phyloP scores from a whole-genome alignment of 2,797 vertebrate species.

The Acomys russatus region DNA sequence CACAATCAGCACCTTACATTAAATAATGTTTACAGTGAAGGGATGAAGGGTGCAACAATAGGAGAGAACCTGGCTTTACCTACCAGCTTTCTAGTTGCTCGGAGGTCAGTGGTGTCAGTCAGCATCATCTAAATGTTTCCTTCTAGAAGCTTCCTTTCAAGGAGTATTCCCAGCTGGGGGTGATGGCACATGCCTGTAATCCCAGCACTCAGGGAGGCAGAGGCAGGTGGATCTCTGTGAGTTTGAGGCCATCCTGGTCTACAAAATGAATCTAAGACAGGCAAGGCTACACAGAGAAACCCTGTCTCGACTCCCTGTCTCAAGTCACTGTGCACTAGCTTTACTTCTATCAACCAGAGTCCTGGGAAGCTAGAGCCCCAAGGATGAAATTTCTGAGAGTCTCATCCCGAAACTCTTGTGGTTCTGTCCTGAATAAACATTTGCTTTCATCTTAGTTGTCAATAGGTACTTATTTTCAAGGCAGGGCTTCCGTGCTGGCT shows the following conservation, averaged over 20 bases:
- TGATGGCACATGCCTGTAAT: too few relatives aligned
- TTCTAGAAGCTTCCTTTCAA: background rate
- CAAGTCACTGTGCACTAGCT: background rate
- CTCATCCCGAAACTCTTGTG: accelerated
- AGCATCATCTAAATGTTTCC: background rate
- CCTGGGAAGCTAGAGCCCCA: background rate
- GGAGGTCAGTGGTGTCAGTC: background rate
- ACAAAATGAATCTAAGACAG: too few relatives aligned
- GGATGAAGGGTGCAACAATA: background rate
- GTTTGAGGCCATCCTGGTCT: too few relatives aligned
- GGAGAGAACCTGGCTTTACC: background rate
- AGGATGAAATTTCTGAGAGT: background rate
- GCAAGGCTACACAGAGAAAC: too few relatives aligned
- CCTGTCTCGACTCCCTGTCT: too few relatives aligned
- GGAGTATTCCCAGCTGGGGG: background rate
- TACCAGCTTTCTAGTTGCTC: background rate
- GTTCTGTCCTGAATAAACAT: background rate
- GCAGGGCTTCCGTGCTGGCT: background rate
- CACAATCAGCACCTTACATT: background rate
- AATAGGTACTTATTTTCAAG: background rate
- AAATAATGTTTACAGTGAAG: background rate
- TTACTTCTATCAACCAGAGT: background rate
- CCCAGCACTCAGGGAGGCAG: too few relatives aligned
- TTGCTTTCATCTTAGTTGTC: conserved; percentile 8
- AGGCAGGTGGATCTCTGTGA: too few relatives aligned